Evolutionary conservation across 2,888 invertebrate species (phyloP), one percentile per base, ranked within the genome.

Genomic region (Cheilosia pagana): DNA sequence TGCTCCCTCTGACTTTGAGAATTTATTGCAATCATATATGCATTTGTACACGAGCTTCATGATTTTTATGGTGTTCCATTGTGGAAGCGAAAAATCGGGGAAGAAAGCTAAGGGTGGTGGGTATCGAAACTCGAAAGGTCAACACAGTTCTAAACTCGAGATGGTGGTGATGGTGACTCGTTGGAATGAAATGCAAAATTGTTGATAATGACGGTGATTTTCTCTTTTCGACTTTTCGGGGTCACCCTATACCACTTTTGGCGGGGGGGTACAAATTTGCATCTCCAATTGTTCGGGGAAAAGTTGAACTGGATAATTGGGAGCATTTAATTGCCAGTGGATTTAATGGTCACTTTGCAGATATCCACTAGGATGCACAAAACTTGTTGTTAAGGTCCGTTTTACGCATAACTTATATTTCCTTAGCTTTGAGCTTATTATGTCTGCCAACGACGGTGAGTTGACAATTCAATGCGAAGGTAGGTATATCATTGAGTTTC

Each of bases 21-120:
- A 83, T 68, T 75, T 83, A 83, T 83, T 83, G 74, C 74, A 75
- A 63, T 48, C 68, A 68, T 70, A 45, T 59, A 52, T 68, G 78
- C 55, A 74, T 57, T 62, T 62, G 62, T 63, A 79, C 83, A 74
- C 74, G 83, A 83, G 83, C 78, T 83, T 83, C 74, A 83, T 79
- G 78, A 74, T 79, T 83, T 50, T 83, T 74, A 79, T 83, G 53
- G 10, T n/a, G 43, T 67, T 45, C 55, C 3, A 12, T 35, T 35
- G 12, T 2, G 35, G 35, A 35, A 35, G 35, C 35, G 12, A 35
- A 35, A 35, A 12, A 3, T 35, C 35, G 2, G 8, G 35, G 12
- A 12, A 35, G 12, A 35, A 35, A 35, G 12, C 35, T 12, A 1
- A 12, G 35, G 35, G 35, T 35, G 35, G 12, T 35, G 35, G 12